Conservation (phyloP, 2,888 invertebrate genomes). For the Cinara cedri region DNA sequence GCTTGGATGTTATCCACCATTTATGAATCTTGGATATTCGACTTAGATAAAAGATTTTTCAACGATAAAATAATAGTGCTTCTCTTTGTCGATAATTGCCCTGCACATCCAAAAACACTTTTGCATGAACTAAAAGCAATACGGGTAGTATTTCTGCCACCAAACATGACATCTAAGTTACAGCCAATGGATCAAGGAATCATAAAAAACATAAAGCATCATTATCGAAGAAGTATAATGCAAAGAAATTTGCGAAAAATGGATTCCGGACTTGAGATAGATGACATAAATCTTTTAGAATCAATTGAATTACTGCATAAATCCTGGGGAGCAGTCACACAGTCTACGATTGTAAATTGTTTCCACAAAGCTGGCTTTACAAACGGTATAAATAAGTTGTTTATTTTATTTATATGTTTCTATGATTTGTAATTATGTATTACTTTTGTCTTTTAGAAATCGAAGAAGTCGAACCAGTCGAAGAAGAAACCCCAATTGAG, state of each 20-base stretch:
- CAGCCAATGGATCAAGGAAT: neutral
- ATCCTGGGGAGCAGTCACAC: neutral
- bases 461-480: neutral
- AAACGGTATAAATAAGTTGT: conserved; percentile 14
- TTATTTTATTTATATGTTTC: conserved; percentile 7
- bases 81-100: neutral
- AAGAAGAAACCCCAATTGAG: neutral
- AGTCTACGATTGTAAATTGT: conserved; percentile 1
- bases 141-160: neutral
- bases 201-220: no score
- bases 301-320: no score
- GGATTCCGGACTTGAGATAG: no score
- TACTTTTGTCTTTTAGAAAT: conserved; percentile 1
- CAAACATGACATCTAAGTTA: neutral
- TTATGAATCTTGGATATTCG: neutral
- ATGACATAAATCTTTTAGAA: no score
- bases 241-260: no score
- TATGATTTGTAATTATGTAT: neutral
- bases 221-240: no score
- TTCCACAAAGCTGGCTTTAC: neutral
- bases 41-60: neutral
- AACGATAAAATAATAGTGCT: neutral
- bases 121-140: neutral
- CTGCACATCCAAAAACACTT: neutral
- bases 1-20: conserved; percentile 24